Base-by-base conservation (phyloP, 2,888 invertebrate genomes). In the Pecten maximus region DNA sequence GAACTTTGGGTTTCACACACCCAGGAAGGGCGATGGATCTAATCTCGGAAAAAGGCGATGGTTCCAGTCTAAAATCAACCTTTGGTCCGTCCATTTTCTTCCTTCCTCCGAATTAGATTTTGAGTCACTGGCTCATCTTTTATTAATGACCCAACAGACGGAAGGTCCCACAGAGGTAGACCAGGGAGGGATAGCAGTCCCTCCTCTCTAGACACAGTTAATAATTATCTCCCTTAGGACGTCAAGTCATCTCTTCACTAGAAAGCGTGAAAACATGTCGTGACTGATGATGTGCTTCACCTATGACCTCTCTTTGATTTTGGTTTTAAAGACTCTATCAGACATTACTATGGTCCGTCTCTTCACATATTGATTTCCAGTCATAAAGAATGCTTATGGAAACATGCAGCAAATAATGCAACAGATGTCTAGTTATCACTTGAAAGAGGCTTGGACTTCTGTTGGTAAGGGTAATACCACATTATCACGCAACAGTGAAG, bases 71-170 rank as follows among this genome's bases (percentile, higher is more conserved):
- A n/a, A n/a, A n/a, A n/a, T n/a, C n/a, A n/a, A n/a, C n/a, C n/a
- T n/a, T n/a, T n/a, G n/a, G n/a, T n/a, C n/a, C 48, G 12, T 8
- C 10, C 48, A 0, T 2, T 2, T 60, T 23, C n/a, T 23, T 16
- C 60, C n/a, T n/a, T n/a, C 60, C 23, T 16, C n/a, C 23, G n/a
- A 60, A 60, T 60, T n/a, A 23, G 19, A 6, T 2, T 74, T 2
- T 74, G 74, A 74, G 74, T 74, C 74, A 74, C 35, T 8, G 10
- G 12, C 12, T 74, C 74, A 74, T 74, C 10, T 12, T 10, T 10
- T 74, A 74, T 74, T 74, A 10, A 74, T 74, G 74, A 74, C 23
- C 74, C 74, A 15, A 74, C 74, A 74, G 74, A 74, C 74, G 74
- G 74, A 35, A 10, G 35, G 35, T 74, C 74, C 12, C 74, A 74